A percentile compares a stretch with the other conserved stretches of the same genome.
Evolutionary conservation across 2,797 vertebrate genomes (phyloP).

Genomic region (Protonibea diacanthus): DNA sequence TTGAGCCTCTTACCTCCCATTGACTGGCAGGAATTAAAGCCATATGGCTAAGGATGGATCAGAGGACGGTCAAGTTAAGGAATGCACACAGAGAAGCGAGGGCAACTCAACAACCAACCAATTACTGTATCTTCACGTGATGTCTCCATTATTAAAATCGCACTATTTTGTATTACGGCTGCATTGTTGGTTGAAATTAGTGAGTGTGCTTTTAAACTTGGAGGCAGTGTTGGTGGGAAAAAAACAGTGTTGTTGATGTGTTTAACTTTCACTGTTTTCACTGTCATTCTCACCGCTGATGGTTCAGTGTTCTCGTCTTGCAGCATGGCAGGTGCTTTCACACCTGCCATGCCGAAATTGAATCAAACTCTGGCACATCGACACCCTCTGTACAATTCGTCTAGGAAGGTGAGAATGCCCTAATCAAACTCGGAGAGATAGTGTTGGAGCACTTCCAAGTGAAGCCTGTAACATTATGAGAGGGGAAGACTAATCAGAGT

Average conservation of each 20-base stretch:
- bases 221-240: background rate
- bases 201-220: background rate
- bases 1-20: constrained; percentile 73
- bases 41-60: constrained; percentile 71
- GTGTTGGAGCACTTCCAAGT: constrained; percentile 23
- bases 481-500: constrained; percentile 12
- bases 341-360: constrained; percentile 20
- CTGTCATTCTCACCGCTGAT: background rate
- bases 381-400: constrained; percentile 6
- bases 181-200: background rate
- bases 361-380: constrained; percentile 39
- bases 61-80: constrained; percentile 38
- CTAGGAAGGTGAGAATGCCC: constrained; percentile 35
- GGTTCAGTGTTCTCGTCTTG: background rate
- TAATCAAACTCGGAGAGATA: constrained; percentile 34
- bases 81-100: constrained; percentile 20
- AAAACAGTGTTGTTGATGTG: background rate
- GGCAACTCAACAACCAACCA: background rate
- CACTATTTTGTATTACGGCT: background rate
- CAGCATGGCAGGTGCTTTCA: constrained; percentile 14
- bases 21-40: constrained; percentile 61
- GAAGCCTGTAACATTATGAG: background rate
- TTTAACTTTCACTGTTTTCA: constrained; percentile 14
- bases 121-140: background rate
- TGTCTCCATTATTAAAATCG: background rate